These are phyloP conservation scores for Diabrotica balteata DNA, from an alignment of 2,888 invertebrate species.

Conservation along the genomic window DNA sequence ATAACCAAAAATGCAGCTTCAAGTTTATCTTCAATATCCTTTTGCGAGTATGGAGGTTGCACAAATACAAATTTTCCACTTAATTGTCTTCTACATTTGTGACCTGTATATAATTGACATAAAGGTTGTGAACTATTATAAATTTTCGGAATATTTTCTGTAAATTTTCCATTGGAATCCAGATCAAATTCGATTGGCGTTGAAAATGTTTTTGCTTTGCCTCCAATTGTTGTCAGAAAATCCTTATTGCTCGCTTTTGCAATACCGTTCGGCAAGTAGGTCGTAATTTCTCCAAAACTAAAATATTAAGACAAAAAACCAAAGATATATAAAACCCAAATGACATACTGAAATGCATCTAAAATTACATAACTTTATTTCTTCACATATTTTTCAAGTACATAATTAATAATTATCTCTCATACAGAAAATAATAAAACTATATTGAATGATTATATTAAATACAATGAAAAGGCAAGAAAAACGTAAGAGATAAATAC, in stretches of 20 bases:
- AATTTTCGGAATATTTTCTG: constrained; percentile 34
- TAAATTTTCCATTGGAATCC: constrained; percentile 44
- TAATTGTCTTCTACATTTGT: constrained; percentile 79
- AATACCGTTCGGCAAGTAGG: constrained; percentile 44
- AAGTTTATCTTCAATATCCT: constrained; percentile 81
- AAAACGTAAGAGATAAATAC: too few species aligned
- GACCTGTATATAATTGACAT: constrained; percentile 83
- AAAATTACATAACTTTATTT: too few species aligned
- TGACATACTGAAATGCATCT: too few species aligned
- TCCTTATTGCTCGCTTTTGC: constrained; percentile 29
- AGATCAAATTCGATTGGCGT: constrained; percentile 47
- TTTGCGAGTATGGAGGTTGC: constrained; percentile 79
- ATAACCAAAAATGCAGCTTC: constrained; percentile 86
- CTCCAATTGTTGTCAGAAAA: constrained; percentile 34
- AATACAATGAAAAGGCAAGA: too few species aligned
- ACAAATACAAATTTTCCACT: constrained; percentile 86
- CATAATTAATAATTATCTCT: too few species aligned
- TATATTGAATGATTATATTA: too few species aligned
- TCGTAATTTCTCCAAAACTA: constrained; percentile 43
- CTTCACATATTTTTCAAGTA: too few species aligned
- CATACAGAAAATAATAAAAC: too few species aligned
- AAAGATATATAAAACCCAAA: too few species aligned
- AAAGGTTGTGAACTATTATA: constrained; percentile 64
- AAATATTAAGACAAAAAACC: not conserved
- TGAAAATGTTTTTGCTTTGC: constrained; percentile 45